Evolutionary conservation across 2,888 invertebrate genomes (phyloP), one percentile per base, ranked within the genome.

Genomic region (Clivina fossor): DNA sequence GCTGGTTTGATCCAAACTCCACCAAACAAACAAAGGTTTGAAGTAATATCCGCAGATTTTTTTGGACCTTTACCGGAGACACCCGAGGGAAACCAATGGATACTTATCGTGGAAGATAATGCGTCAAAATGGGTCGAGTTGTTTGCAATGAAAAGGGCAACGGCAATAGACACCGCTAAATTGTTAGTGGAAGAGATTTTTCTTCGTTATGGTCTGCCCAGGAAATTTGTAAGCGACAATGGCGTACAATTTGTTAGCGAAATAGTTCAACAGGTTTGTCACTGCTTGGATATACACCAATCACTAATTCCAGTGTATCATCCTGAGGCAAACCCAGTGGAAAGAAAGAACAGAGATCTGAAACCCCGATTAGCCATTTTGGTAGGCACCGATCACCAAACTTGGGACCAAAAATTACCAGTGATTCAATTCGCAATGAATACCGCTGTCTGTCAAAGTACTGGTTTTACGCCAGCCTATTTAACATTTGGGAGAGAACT

Each of bases 311-410:
- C 64, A 0, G 38, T 65, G 0, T 66, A 66, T 20, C 65, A 68
- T 16, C 66, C 67, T 0, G 61, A 61, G 5, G 56, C 63, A 0
- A 67, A 68, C 13, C 67, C 67, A 0, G 65, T 65, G 0, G 67
- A 68, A 44, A 30, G 67, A 2, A 61, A 56, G n/a, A 64, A 63
- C 24, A 38, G 62, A 4, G 50, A 37, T 32, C 13, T 62, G 4
- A 53, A 57, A 22, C 58, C 58, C 1, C 56, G 48, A 43, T 37
- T 63, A 4, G 20, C 54, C 1, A 56, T 56, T 1, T 57, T 58
- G 35, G 24, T 56, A 0, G 35, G 44, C 7, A 57, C 49, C 0
- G 38, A 59, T 11, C 63, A 63, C 13, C 38, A 30, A 16, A 43
- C 32, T n/a, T 63, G 63, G 62, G 61, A 63, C 28, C 8, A 43